These are phyloP conservation scores for Phrynocephalus vlangalii DNA, from an alignment of 2,797 vertebrate species.

Conservation along the genomic window DNA sequence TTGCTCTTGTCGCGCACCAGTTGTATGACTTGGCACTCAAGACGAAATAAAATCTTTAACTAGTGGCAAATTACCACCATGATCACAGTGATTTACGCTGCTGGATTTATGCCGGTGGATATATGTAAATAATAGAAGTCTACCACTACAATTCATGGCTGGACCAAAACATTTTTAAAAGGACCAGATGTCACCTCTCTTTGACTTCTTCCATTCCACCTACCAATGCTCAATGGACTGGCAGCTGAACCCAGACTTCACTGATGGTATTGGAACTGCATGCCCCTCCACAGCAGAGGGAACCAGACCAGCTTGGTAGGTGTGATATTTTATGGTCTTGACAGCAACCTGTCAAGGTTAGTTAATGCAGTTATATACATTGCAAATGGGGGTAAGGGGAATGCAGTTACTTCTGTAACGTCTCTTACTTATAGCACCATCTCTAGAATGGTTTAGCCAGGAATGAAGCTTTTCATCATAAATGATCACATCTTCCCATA, in stretches of 20 bases:
- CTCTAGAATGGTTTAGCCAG: background rate
- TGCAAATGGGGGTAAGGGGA: too few relatives aligned
- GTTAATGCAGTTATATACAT: too few relatives aligned
- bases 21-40: too few relatives aligned
- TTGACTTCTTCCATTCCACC: background rate
- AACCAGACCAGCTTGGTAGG: background rate
- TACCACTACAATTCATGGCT: background rate
- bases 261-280: background rate
- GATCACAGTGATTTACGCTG: too few relatives aligned
- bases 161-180: background rate
- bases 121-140: too few relatives aligned
- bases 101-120: too few relatives aligned
- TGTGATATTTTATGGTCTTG: background rate
- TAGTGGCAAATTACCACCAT: too few relatives aligned
- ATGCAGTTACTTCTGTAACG: too few relatives aligned
- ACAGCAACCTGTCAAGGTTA: too few relatives aligned
- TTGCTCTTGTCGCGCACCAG: too few relatives aligned
- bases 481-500: background rate
- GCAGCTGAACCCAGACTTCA: background rate
- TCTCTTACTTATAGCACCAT: background rate
- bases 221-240: background rate
- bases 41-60: too few relatives aligned
- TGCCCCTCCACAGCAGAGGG: background rate
- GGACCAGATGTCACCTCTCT: background rate
- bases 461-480: background rate